Evolutionary conservation across 2,113 vertebrate genomes (phyloP).

Genomic region (Neodon shergylaensis): DNA sequence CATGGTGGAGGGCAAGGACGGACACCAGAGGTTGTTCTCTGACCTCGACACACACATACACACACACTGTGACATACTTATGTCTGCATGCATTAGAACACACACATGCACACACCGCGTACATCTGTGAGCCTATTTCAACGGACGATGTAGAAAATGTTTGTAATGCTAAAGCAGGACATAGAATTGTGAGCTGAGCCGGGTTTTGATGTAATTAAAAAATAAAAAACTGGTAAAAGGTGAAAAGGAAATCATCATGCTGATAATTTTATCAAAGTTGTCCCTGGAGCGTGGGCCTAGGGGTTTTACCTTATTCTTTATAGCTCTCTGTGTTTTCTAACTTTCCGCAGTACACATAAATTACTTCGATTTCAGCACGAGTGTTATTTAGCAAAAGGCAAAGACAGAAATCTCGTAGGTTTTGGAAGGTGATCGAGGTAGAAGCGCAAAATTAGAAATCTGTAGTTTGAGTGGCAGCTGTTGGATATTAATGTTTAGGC

Average conservation of each 20-base stretch:
- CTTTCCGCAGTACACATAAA: background rate
- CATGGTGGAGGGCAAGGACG: background rate
- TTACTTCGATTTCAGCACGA: slow-evolving; percentile 26
- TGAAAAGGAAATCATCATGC: background rate
- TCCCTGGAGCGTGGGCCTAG: background rate
- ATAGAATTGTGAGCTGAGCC: background rate
- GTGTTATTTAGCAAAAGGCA: slow-evolving; percentile 17
- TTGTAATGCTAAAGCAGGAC: background rate
- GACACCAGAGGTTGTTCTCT: background rate
- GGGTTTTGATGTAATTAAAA: background rate
- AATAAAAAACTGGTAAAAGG: background rate
- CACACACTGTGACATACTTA: background rate
- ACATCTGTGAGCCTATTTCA: background rate
- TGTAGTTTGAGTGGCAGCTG: background rate
- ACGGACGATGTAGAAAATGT: background rate
- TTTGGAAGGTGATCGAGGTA: background rate
- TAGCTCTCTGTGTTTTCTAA: slow-evolving; percentile 5
- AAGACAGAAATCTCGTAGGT: background rate
- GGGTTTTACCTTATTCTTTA: slow-evolving; percentile 12
- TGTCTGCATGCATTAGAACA: background rate
- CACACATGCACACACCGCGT: background rate
- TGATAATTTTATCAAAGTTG: background rate
- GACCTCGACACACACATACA: background rate
- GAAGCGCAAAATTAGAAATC: slow-evolving; percentile 2
- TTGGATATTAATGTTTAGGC: slow-evolving; percentile 4